Evolutionary conservation across 2,797 vertebrate species (phyloP), one percentile per base, ranked within the genome.

Genomic region (Meda fulgida): DNA sequence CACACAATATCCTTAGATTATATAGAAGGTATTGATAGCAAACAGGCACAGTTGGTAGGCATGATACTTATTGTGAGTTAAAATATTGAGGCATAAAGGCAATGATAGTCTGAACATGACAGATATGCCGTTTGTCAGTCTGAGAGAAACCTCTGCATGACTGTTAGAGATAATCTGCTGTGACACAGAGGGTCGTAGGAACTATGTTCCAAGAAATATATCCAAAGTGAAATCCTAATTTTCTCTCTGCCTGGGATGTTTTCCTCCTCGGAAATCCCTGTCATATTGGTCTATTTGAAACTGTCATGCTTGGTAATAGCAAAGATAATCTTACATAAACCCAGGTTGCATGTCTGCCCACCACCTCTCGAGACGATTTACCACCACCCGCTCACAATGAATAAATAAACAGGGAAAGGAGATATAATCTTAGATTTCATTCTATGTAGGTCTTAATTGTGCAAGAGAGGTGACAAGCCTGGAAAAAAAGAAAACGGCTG

Each of bases 391-490:
- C 81, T 92, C 90, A 90, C 93, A 87, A 93, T 93, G 92, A 94
- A 94, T 93, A 94, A 92, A 93, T 92, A 94, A 93, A 93, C 88
- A 92, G 91, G 90, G 89, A 91, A 93, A 93, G 90, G 90, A 91
- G 79, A 78, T 85, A 16, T 38, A 89, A 90, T 90, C 88, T 48
- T 78, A n/a, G 69, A 84, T 85, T 87, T n/a, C 19, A 88, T 87
- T 83, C 87, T 10, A 73, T 26, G 48, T 78, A 86, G 79, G 89
- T 87, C 80, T 87, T 81, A 82, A 88, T 86, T 73, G 40, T 87
- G 85, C 77, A 78, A 43, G 26, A 81, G 71, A 75, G 83, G 55
- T 87, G 84, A 91, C 87, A 85, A 46, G 36, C 72, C 83, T 84
- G 69, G 46, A 84, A 85, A 90, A 83, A 46, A 10, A 75, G 63